phyloP scores from a whole-genome alignment of 2,888 invertebrate species.

The Chymomyza amoena region DNA sequence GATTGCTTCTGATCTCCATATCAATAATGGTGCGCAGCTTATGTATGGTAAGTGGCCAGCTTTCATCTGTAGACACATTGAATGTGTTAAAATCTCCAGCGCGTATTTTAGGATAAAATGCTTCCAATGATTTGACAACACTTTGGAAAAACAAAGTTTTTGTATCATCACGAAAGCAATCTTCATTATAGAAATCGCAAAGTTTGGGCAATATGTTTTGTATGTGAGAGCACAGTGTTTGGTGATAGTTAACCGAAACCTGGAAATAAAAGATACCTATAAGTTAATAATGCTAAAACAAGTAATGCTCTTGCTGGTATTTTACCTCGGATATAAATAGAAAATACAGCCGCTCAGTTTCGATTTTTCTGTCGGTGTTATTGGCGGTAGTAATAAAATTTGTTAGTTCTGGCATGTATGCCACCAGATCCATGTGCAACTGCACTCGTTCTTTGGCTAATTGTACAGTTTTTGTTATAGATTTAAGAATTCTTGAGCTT shows the following conservation, averaged over 20 bases:
- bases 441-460: constrained; percentile 65
- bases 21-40: constrained; percentile 67
- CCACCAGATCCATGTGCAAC: constrained; percentile 66
- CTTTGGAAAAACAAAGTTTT: constrained; percentile 67
- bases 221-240: constrained; percentile 57
- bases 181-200: constrained; percentile 64
- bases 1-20: constrained; percentile 69
- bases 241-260: constrained; percentile 73
- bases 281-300: background rate
- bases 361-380: constrained; percentile 55
- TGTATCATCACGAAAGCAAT: constrained; percentile 61
- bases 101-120: constrained; percentile 69
- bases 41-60: constrained; percentile 64
- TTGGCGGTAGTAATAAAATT: constrained; percentile 43
- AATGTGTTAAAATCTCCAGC: constrained; percentile 59
- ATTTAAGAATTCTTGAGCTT: constrained; percentile 58
- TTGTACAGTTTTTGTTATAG: constrained; percentile 69
- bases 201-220: constrained; percentile 69
- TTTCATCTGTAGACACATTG: constrained; percentile 48
- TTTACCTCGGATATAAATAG: constrained; percentile 64
- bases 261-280: constrained; percentile 15
- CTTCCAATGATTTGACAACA: constrained; percentile 54
- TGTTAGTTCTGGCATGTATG: constrained; percentile 65
- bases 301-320: no score
- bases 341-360: constrained; percentile 68